A percentile compares a stretch with the other conserved stretches of the same genome.
Conservation (phyloP, 1,140 invertebrate genomes). For the Zaprionus nigranus region DNA sequence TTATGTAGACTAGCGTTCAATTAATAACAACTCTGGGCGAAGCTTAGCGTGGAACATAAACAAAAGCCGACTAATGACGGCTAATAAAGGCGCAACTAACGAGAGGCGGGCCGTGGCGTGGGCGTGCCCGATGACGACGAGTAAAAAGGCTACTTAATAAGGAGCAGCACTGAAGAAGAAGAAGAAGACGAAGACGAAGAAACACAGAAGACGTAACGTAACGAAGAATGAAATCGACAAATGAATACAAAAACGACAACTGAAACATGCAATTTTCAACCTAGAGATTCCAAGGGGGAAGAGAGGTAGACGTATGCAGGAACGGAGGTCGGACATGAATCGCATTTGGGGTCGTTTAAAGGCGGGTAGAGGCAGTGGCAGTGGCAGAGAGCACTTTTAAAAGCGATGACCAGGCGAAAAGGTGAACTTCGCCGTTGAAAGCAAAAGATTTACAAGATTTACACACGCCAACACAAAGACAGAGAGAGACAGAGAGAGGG, state of each 20-base stretch:
- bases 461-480: slow-evolving; percentile 60
- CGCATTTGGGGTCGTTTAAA: slow-evolving; percentile 73
- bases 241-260: slow-evolving; percentile 33
- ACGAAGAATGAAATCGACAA: slow-evolving; percentile 4
- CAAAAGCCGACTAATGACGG: slow-evolving; percentile 62
- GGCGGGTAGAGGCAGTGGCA: not conserved
- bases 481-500: slow-evolving; percentile 2
- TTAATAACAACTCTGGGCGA: slow-evolving; percentile 49
- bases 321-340: slow-evolving; percentile 50
- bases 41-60: slow-evolving; percentile 44
- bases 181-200: too few relatives aligned
- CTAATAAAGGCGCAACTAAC: slow-evolving; percentile 41
- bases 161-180: not conserved
- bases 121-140: slow-evolving; percentile 31
- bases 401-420: slow-evolving; percentile 66
- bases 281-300: slow-evolving; percentile 23
- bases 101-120: not conserved
- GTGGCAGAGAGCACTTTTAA: slow-evolving; percentile 68
- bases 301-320: not conserved
- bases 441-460: slow-evolving; percentile 79
- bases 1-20: slow-evolving; percentile 35
- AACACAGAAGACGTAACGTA: not conserved
- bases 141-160: slow-evolving; percentile 68
- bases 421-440: slow-evolving; percentile 52
- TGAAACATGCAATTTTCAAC: slow-evolving; percentile 73